Base-by-base conservation (phyloP, 2,113 vertebrate species). In the Ammodytes dubius region DNA sequence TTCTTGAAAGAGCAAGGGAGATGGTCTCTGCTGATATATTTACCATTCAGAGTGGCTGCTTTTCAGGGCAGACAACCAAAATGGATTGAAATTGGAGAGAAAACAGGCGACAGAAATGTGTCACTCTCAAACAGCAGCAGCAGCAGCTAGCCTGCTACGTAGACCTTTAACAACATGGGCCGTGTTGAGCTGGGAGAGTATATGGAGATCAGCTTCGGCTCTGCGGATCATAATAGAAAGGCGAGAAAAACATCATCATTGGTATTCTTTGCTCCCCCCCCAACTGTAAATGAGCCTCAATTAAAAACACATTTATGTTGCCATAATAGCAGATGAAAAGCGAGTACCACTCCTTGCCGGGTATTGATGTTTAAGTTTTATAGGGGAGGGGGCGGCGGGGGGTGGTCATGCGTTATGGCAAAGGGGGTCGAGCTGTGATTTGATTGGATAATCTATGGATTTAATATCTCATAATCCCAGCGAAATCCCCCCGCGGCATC, bases 391-490 rank as follows among this genome's bases (percentile, higher is more conserved):
- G 27, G 27, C 27, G 53, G 69, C 8, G 50, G 27, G 43, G 14
- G 14, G 37, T 70, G 71, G 78, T 82, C 84, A 86, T 79, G 84
- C 77, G 50, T 83, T 72, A 89, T 81, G 69, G 70, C 45, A 46
- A 77, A 76, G 83, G 70, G 87, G 90, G 89, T 82, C 63, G 86
- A 71, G 77, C 92, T 88, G 82, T 88, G 88, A 94, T 94, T 91
- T 93, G 92, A 94, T 95, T 94, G 91, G 92, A 95, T 95, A 93
- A 95, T 95, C 94, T 95, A 91, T 94, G 93, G 92, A 91, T 95
- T 95, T 94, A 95, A 94, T 95, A 94, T 94, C 89, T 87, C 80
- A 83, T 94, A 95, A 95, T 95, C 94, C 93, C 27, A 15, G 46
- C 42, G 45, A 93, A 95, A 95, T 91, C 91, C 89, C 89, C 80